Evolutionary conservation across 1,140 invertebrate genomes (phyloP), one percentile per base, ranked within the genome.

Genomic region (Trinorchestia longiramus): DNA sequence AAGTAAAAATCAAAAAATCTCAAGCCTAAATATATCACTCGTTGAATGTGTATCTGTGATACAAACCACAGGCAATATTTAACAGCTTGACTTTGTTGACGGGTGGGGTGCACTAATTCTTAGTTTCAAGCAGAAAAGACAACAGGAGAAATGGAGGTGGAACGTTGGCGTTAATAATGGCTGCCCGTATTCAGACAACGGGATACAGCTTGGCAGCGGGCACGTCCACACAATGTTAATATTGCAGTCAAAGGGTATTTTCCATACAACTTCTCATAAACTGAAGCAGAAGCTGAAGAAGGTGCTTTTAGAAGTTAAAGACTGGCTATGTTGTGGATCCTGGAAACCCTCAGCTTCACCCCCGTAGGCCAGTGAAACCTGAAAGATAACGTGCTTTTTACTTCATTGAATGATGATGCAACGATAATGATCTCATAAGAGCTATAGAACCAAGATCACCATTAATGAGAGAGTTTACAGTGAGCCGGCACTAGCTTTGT

Each of bases 381-480:
- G 92, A 94, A 94, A 94, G 92, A 94, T 94, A 94, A 94, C 92
- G 92, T 43, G 41, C 43, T 45, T 43, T 43, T 1, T 94, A 94
- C 88, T 90, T 90, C 4, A 43, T 41, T 90, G 4, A 90, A 42
- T 42, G 88, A 90, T 90, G 17, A 42, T 42, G 23, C 41, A 90
- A 90, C 28, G 62, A 42, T 90, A 41, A 15, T 42, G 15, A 42
- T 42, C 43, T 41, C 4, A 90, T 42, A 90, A 90, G 36, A 42
- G 43, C n/a, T 42, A 28, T 3, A 90, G 15, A 42, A 42, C n/a
- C 41, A 4, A 90, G 11, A 90, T 90, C 8, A 41, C 88, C 88
- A 90, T 90, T 42, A 90, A 42, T 90, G 88, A 15, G 15, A 15
- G 88, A 43, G n/a, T 42, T 87, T 19, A 90, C 4, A 19, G 41